These are phyloP conservation scores for Sparidentex hasta DNA, from an alignment of 2,797 vertebrate species.

Conservation along the genomic window DNA sequence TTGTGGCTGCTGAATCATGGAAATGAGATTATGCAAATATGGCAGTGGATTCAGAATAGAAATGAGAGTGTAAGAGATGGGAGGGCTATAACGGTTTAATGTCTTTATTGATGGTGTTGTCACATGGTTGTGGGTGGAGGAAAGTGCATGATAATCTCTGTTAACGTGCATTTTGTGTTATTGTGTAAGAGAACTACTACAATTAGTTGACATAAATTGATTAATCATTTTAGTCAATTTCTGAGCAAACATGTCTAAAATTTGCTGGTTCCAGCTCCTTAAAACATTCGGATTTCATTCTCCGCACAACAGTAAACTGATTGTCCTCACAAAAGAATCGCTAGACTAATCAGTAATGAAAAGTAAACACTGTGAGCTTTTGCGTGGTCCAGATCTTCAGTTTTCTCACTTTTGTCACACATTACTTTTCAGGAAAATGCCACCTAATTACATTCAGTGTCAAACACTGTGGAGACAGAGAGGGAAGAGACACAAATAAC, in stretches of 20 bases:
- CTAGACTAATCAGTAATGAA: neutral
- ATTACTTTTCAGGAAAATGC: neutral
- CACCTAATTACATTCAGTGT: neutral
- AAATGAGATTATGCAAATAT: constrained; percentile 41
- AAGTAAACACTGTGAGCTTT: neutral
- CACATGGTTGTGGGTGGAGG: neutral
- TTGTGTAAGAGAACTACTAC: neutral
- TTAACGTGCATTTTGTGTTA: neutral
- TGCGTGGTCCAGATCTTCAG: neutral
- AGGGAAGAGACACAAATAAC: constrained; percentile 4
- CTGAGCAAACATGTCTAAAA: neutral
- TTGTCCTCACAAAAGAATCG: neutral
- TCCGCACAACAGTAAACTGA: neutral
- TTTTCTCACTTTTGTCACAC: neutral
- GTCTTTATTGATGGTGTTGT: constrained; percentile 16
- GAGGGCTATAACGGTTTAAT: constrained; percentile 7
- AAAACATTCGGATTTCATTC: neutral
- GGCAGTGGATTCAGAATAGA: constrained; percentile 24
- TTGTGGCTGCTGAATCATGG: constrained; percentile 17
- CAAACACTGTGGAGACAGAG: neutral
- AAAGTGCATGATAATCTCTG: neutral
- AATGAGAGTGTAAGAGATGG: neutral
- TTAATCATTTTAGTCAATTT: neutral
- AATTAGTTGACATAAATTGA: neutral
- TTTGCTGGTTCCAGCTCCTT: neutral